Conservation (phyloP, 2,888 invertebrate genomes). For the Bedellia somnulentella region DNA sequence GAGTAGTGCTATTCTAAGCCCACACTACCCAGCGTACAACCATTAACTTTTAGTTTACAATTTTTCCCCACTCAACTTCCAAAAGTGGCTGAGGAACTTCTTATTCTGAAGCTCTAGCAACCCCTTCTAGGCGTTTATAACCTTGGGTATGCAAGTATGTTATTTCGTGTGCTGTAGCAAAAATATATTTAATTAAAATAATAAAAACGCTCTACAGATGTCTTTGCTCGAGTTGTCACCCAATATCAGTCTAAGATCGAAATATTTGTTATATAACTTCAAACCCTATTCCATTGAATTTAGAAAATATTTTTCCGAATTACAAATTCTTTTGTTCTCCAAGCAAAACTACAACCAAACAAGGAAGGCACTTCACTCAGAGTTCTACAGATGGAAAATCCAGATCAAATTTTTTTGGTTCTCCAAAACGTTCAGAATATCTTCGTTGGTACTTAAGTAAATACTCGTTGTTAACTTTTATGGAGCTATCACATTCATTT, state of each 20-base stretch:
- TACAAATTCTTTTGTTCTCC: constrained; percentile 32
- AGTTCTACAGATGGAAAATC: not conserved
- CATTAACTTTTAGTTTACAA: too few species aligned
- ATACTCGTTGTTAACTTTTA: constrained; percentile 47
- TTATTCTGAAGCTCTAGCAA: too few species aligned
- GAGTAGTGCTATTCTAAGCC: too few species aligned
- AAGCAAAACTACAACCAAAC: constrained; percentile 33
- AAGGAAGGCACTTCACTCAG: constrained; percentile 23
- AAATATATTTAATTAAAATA: constrained; percentile 13
- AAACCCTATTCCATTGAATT: constrained; percentile 16
- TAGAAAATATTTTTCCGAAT: constrained; percentile 16
- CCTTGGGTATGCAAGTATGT: too few species aligned
- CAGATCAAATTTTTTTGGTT: not conserved
- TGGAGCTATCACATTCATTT: constrained; percentile 41
- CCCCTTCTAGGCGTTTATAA: too few species aligned
- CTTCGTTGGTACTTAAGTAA: constrained; percentile 34
- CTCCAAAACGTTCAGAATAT: constrained; percentile 1
- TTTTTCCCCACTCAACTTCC: too few species aligned
- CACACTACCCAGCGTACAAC: too few species aligned
- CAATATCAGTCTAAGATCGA: constrained; percentile 28
- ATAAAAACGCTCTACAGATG: constrained; percentile 11
- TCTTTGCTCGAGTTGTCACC: constrained; percentile 21
- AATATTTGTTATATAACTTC: constrained; percentile 16
- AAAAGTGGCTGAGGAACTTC: too few species aligned
- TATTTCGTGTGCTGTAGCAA: too few species aligned